Evolutionary conservation across 2,888 invertebrate species (phyloP).

Genomic region (Autographa pulchrina): DNA sequence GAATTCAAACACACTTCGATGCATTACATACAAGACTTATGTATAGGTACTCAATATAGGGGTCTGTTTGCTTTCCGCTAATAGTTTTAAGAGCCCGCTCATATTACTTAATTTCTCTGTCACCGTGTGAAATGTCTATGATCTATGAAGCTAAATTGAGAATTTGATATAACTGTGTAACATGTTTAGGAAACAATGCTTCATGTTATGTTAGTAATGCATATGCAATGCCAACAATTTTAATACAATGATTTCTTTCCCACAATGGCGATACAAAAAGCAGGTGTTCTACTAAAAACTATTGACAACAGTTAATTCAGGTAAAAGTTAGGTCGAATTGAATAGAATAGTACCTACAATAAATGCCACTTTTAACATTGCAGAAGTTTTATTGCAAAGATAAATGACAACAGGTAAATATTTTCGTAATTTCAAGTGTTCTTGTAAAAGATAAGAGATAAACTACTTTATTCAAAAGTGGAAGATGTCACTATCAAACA

Average conservation of each 20-base stretch:
- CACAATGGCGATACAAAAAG: not conserved
- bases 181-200: not conserved
- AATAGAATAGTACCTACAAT: not conserved
- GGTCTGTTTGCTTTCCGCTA: not conserved
- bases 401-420: not conserved
- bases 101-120: not conserved
- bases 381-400: not conserved
- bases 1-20: slow-evolving; percentile 47
- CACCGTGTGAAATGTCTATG: not conserved
- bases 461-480: no score
- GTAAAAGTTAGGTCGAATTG: not conserved
- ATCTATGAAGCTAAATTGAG: not conserved
- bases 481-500: no score
- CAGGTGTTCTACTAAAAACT: not conserved
- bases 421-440: not conserved
- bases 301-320: not conserved
- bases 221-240: not conserved
- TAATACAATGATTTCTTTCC: not conserved
- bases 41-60: not conserved
- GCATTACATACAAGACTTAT: slow-evolving; percentile 14
- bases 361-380: not conserved
- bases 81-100: not conserved
- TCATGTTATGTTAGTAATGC: not conserved
- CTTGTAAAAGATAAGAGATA: not conserved
- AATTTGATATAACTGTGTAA: not conserved